Conservation (phyloP, 2,797 vertebrate genomes). For the Esox masquinongy region DNA sequence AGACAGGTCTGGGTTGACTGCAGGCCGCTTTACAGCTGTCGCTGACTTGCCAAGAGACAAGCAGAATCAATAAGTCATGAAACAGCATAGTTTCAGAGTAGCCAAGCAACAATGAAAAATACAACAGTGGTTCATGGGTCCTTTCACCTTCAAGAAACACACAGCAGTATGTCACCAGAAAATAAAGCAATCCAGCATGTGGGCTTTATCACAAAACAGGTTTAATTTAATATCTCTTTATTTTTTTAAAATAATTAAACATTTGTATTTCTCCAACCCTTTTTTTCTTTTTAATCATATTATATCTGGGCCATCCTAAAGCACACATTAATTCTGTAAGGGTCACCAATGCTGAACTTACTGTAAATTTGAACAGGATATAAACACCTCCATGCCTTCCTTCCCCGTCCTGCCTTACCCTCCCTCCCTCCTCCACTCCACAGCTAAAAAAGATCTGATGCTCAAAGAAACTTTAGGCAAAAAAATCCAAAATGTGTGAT, state of each 20-base stretch:
- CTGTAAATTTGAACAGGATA: constrained; percentile 38
- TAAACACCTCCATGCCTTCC: constrained; percentile 40
- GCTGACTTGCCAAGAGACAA: neutral
- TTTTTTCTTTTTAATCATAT: constrained; percentile 71
- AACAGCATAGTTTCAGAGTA: neutral
- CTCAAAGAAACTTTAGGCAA: constrained; percentile 68
- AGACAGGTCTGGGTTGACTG: neutral
- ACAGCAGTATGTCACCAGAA: neutral
- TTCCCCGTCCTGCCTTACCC: constrained; percentile 14
- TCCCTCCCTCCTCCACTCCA: constrained; percentile 43
- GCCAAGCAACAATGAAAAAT: constrained; percentile 8
- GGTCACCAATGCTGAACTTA: constrained; percentile 53
- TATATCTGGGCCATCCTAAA: constrained; percentile 74
- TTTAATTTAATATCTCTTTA: constrained; percentile 87
- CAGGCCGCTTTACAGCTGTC: constrained; percentile 1
- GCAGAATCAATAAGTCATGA: constrained; percentile 8
- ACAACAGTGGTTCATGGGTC: neutral
- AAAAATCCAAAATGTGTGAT: constrained; percentile 64
- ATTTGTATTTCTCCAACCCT: constrained; percentile 82
- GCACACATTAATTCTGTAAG: constrained; percentile 67
- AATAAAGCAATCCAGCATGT: constrained; percentile 61
- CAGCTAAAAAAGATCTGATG: constrained; percentile 61
- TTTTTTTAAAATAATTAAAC: constrained; percentile 86
- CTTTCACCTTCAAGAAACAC: constrained; percentile 4
- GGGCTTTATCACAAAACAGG: constrained; percentile 81